Evolutionary conservation across 2,888 invertebrate species (phyloP).

Genomic region (Tiliacea citrago): DNA sequence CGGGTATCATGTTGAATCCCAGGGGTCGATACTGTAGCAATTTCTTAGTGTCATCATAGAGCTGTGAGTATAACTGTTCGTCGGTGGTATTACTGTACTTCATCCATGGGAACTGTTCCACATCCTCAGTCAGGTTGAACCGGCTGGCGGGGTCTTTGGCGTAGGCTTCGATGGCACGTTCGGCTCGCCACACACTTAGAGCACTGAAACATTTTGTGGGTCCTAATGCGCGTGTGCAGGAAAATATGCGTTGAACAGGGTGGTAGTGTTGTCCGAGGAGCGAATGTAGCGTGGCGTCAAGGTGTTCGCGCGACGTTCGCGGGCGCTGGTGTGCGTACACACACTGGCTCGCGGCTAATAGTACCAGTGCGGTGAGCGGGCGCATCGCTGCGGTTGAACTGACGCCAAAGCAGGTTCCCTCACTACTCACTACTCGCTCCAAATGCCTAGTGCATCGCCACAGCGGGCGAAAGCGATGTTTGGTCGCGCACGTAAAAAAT

Average conservation of each 20-base stretch:
- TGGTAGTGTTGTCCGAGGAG: constrained; percentile 66
- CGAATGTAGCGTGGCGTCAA: constrained; percentile 67
- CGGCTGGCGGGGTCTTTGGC: constrained; percentile 56
- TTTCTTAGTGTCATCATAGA: constrained; percentile 87
- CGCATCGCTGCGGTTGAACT: constrained; percentile 87
- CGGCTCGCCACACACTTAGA: constrained; percentile 89
- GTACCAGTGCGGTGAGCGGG: constrained; percentile 83
- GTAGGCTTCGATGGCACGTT: constrained; percentile 74
- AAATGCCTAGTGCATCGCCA: constrained; percentile 76
- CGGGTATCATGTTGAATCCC: constrained; percentile 87
- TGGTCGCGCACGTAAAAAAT: constrained; percentile 41
- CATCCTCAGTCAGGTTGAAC: constrained; percentile 75
- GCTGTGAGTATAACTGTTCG: constrained; percentile 86
- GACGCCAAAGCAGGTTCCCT: constrained; percentile 71
- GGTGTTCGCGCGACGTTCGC: constrained; percentile 71
- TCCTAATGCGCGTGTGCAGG: constrained; percentile 81
- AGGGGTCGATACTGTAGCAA: constrained; percentile 88
- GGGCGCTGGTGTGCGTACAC: constrained; percentile 69
- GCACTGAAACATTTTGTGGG: constrained; percentile 90
- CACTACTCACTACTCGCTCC: constrained; percentile 66
- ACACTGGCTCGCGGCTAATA: constrained; percentile 78
- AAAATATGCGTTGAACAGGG: constrained; percentile 69
- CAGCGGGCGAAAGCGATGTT: constrained; percentile 72
- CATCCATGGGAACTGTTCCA: constrained; percentile 85
- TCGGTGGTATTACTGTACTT: constrained; percentile 83